Evolutionary conservation across 2,113 vertebrate genomes (phyloP).

Genomic region (Todiramphus saurophagus): DNA sequence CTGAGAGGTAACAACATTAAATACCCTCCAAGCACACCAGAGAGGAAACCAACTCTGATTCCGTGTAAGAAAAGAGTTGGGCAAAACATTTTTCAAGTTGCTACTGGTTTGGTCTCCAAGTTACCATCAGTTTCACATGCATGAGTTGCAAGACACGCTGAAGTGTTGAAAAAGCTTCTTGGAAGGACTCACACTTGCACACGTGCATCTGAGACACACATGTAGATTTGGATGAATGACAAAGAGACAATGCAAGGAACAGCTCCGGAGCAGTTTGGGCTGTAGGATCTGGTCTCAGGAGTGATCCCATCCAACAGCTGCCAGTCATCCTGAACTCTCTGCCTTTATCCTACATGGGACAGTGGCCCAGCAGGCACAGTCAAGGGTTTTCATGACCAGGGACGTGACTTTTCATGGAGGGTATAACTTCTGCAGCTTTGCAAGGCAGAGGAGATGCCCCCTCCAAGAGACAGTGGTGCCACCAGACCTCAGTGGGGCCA

Average conservation of each 20-base stretch:
- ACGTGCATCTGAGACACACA: fast-evolving
- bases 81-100: background rate
- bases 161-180: background rate
- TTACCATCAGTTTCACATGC: background rate
- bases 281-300: background rate
- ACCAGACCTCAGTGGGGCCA: background rate
- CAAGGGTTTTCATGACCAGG: background rate
- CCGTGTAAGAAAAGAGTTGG: background rate
- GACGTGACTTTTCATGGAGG: background rate
- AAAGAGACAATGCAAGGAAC: fast-evolving
- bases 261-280: background rate
- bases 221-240: background rate
- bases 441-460: background rate
- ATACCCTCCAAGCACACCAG: fast-evolving
- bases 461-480: background rate
- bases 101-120: background rate
- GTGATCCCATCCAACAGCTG: background rate
- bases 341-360: background rate
- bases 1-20: background rate
- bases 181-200: fast-evolving
- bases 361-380: background rate
- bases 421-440: background rate
- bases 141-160: background rate
- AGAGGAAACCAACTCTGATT: background rate
- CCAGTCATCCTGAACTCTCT: background rate